Conservation (phyloP, 1,140 invertebrate species). For the Eufriesea mexicana region DNA sequence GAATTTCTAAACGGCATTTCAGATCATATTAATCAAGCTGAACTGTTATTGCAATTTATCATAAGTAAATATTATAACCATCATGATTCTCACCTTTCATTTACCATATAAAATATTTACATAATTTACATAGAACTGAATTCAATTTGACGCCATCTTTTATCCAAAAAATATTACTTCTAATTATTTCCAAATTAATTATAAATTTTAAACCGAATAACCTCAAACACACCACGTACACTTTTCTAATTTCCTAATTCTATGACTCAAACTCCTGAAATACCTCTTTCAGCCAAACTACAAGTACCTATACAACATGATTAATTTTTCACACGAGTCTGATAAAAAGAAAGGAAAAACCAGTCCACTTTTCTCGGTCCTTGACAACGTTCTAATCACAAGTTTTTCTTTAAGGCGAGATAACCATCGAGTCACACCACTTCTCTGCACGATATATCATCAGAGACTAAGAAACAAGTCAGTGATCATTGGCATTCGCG, state of each 20-base stretch:
- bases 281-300: neutral
- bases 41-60: too few relatives aligned
- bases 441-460: neutral
- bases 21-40: too few relatives aligned
- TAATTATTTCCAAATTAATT: neutral
- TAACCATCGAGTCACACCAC: conserved; percentile 19
- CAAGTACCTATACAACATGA: neutral
- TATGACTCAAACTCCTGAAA: neutral
- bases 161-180: neutral
- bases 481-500: conserved; percentile 26
- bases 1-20: too few relatives aligned
- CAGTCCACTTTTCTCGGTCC: neutral
- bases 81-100: too few relatives aligned
- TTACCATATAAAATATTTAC: too few relatives aligned
- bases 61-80: too few relatives aligned
- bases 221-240: neutral
- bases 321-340: neutral
- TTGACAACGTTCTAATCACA: conserved; percentile 11
- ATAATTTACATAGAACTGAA: too few relatives aligned
- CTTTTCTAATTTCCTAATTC: neutral
- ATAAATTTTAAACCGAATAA: neutral
- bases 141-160: too few relatives aligned
- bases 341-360: neutral
- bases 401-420: neutral
- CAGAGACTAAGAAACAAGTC: neutral